Percentiles rank a stretch among this genome's conserved stretches.
Conservation (phyloP, 2,113 vertebrate species). For the Dasyurus viverrinus region DNA sequence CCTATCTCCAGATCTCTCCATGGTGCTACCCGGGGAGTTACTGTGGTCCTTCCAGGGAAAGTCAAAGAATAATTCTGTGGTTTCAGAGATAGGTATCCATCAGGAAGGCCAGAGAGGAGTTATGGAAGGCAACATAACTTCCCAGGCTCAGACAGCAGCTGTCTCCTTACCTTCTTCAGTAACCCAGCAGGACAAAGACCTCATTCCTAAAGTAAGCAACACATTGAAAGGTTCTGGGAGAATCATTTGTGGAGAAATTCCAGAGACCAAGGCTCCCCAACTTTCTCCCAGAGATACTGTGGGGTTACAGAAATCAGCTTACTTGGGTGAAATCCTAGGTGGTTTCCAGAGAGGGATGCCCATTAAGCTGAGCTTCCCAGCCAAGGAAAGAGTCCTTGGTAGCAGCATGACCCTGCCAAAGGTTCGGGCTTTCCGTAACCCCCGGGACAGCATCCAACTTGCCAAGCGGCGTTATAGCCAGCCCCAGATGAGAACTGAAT, state of each 20-base stretch:
- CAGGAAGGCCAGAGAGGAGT: not conserved
- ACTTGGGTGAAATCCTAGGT: conserved; percentile 36
- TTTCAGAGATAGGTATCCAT: not conserved
- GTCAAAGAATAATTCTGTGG: not conserved
- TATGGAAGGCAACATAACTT: not conserved
- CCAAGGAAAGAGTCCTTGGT: conserved; percentile 67
- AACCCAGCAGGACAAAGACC: conserved; percentile 6
- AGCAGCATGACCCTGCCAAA: conserved; percentile 71
- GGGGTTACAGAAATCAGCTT: conserved; percentile 5
- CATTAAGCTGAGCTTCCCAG: conserved; percentile 46
- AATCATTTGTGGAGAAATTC: not conserved
- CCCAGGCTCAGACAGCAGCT: not conserved
- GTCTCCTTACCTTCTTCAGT: not conserved
- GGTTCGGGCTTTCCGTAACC: conserved; percentile 55
- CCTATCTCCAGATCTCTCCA: conserved; percentile 61
- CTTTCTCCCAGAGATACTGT: not conserved
- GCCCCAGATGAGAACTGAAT: conserved; percentile 87
- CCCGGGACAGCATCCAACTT: conserved; percentile 82
- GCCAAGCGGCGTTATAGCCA: conserved; percentile 96
- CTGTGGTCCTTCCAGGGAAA: not conserved
- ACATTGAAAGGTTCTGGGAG: not conserved
- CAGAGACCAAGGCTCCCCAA: conserved; percentile 36
- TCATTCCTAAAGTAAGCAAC: conserved; percentile 27
- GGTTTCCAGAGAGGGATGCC: conserved; percentile 1
- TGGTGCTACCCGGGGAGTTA: conserved; percentile 37